These are phyloP conservation scores for Xestoiulus laeticollis DNA, from an alignment of 2,888 invertebrate genomes.

Conservation along the genomic window DNA sequence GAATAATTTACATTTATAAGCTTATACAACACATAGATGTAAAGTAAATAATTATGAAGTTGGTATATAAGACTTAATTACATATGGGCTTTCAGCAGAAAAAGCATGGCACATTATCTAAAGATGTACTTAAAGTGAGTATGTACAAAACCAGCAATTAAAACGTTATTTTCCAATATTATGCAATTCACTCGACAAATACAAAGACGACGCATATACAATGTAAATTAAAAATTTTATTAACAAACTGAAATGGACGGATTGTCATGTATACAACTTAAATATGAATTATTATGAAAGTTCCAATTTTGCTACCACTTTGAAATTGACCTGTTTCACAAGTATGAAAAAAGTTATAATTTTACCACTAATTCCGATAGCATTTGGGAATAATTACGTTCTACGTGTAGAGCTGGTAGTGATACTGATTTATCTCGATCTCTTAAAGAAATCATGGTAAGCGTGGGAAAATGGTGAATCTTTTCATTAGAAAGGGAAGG, in stretches of 20 bases:
- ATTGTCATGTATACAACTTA: background rate
- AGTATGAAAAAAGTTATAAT: slow-evolving; percentile 59
- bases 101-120: no score
- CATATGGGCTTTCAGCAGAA: no score
- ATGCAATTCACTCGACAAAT: background rate
- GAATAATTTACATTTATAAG: no score
- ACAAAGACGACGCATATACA: background rate
- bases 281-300: background rate
- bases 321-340: background rate
- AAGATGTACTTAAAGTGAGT: no score
- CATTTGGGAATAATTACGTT: slow-evolving; percentile 67
- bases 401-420: slow-evolving; percentile 65
- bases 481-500: slow-evolving; percentile 60
- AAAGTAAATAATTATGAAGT: no score
- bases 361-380: slow-evolving; percentile 67
- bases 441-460: slow-evolving; percentile 63
- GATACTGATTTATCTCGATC: slow-evolving; percentile 65
- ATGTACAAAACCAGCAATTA: no score
- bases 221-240: background rate
- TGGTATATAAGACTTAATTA: no score
- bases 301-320: background rate
- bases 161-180: no score
- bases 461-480: slow-evolving; percentile 57
- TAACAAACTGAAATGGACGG: slow-evolving; percentile 4
- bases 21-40: no score